Evolutionary conservation across 1,140 invertebrate genomes (phyloP).

Genomic region (Achroia grisella): DNA sequence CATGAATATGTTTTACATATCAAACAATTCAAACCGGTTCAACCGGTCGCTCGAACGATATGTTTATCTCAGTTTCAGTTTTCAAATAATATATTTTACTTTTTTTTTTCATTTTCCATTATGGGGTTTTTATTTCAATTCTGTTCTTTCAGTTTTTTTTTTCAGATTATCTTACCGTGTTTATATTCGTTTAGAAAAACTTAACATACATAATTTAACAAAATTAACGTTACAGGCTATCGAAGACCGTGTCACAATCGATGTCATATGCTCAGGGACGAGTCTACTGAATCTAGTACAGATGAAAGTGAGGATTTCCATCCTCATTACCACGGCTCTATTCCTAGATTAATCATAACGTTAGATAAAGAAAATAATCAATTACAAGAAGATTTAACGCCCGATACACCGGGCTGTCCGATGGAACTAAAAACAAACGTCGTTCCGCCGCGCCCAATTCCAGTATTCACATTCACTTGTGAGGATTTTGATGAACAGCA

Average conservation of each 20-base stretch:
- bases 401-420: conserved; percentile 51
- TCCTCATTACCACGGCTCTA: conserved; percentile 52
- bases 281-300: conserved; percentile 64
- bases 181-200: not conserved
- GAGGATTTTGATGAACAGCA: conserved; percentile 50
- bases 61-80: too few relatives aligned
- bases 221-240: conserved; percentile 43
- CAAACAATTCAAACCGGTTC: too few relatives aligned
- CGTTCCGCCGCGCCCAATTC: conserved; percentile 33
- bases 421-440: conserved; percentile 29
- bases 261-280: conserved; percentile 45
- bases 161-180: not conserved
- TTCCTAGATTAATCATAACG: conserved; percentile 58
- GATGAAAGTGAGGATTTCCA: conserved; percentile 57
- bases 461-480: conserved; percentile 62
- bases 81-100: too few relatives aligned
- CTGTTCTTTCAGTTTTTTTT: conserved; percentile 10
- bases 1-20: too few relatives aligned
- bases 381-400: conserved; percentile 49
- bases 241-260: conserved; percentile 40
- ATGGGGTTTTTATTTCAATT: conserved; percentile 7
- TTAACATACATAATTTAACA: not conserved
- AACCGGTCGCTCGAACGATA: too few relatives aligned
- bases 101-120: too few relatives aligned
- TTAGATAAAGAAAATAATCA: conserved; percentile 59